Evolutionary conservation across 2,797 vertebrate species (phyloP), one percentile per base, ranked within the genome.

Genomic region (Mionectes olivaceus): DNA sequence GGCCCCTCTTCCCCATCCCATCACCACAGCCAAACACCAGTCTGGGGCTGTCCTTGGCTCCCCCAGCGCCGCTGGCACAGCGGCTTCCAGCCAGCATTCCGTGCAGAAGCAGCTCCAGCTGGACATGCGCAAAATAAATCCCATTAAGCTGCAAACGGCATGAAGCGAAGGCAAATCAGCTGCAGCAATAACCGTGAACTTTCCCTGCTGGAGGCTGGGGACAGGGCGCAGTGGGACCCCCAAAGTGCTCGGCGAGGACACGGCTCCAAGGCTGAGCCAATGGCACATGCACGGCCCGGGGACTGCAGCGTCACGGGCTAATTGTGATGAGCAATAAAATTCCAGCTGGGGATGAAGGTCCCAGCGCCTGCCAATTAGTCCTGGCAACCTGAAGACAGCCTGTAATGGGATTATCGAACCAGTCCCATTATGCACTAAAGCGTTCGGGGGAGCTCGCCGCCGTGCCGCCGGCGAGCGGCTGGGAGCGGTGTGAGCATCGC

Each of bases 361-460:
- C 83, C 89, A 78, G 83, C 0, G 41, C 75, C 94, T 96, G 96
- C 89, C 95, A 96, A 95, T 96, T 96, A 94, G 85, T 89, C 61
- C 95, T 95, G 93, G 89, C 94, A 93, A 92, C 86, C 93, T 89
- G 94, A 95, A 93, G 90, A 65, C 86, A 83, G 94, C 43, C 94
- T 81, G 85, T 95, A 96, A 97, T 93, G 89, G 93, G 94, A 95
- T 95, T 95, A 93, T 94, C 85, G 84, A 94, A 80, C 77, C 68
- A 39, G 91, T 16, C 82, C 84, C 93, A 67, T 93, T 89, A 88
- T 90, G 90, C 65, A 84, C 75, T 89, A 46, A 91, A 95, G 85
- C 47, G 64, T 49, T 87, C 1, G 0, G 91, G 78, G 91, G 86
- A 64, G 61, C 76, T 94, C 9, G 1, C 32, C 67, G 16, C 74